These are phyloP conservation scores for Pteria penguin DNA, from an alignment of 2,888 invertebrate species.

Conservation along the genomic window DNA sequence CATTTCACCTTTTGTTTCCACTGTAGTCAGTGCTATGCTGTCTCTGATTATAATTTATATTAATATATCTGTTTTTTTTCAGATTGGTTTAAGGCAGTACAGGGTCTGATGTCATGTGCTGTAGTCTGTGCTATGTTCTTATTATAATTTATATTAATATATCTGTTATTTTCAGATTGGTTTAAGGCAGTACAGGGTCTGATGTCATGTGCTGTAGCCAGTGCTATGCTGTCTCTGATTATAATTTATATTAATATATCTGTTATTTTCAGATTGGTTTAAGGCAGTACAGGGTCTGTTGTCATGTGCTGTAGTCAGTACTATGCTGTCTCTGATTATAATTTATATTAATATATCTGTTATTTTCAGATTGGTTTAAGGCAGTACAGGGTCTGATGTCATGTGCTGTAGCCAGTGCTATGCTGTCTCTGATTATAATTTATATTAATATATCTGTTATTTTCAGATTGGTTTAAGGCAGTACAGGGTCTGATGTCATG, in stretches of 20 bases:
- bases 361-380: slow-evolving; percentile 73
- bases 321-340: too few relatives aligned
- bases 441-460: too few relatives aligned
- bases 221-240: slow-evolving; percentile 66
- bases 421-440: slow-evolving; percentile 70
- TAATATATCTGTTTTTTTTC: too few relatives aligned
- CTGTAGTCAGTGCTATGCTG: slow-evolving; percentile 67
- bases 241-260: too few relatives aligned
- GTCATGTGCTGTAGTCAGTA: too few relatives aligned
- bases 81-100: slow-evolving; percentile 76
- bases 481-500: slow-evolving; percentile 74
- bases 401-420: slow-evolving; percentile 67
- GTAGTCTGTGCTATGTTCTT: slow-evolving; percentile 69
- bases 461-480: slow-evolving; percentile 75
- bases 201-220: slow-evolving; percentile 71
- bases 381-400: slow-evolving; percentile 73
- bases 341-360: too few relatives aligned
- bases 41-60: too few relatives aligned
- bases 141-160: too few relatives aligned
- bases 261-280: too few relatives aligned
- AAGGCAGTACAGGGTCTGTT: too few relatives aligned
- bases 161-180: slow-evolving; percentile 71
- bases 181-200: slow-evolving; percentile 74
- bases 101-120: slow-evolving; percentile 71
- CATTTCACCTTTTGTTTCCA: too few relatives aligned